Conservation (phyloP, 2,113 vertebrate species). For the Tyrannus savana region DNA sequence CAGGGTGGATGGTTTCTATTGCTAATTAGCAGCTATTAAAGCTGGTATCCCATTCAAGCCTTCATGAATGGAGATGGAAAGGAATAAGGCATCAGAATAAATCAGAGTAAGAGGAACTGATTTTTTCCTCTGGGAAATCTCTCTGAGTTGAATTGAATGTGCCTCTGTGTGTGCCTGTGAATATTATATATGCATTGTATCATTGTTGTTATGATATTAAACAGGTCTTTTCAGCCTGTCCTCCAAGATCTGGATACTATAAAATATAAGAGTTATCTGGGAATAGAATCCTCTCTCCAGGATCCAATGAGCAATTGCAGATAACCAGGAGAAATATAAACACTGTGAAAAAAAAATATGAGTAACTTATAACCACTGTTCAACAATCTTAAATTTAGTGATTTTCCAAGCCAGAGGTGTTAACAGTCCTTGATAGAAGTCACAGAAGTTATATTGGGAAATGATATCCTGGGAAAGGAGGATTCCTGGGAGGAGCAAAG, state of each 20-base stretch:
- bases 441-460: background rate
- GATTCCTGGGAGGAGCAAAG: background rate
- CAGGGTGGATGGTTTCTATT: slow-evolving; percentile 3
- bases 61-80: slow-evolving; percentile 23
- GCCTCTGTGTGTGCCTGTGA: background rate
- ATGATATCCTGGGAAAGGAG: background rate
- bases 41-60: background rate
- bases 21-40: slow-evolving; percentile 48
- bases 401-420: background rate
- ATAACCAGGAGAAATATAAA: background rate
- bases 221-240: background rate
- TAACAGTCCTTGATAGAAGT: background rate
- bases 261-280: background rate
- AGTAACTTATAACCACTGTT: background rate
- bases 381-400: background rate
- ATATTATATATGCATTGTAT: background rate
- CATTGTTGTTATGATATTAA: background rate
- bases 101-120: slow-evolving; percentile 4
- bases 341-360: fast-evolving
- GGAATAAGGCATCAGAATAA: background rate
- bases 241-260: background rate
- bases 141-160: background rate
- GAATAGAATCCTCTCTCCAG: background rate
- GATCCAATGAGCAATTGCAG: background rate
- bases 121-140: background rate